Conservation (phyloP, 2,797 vertebrate genomes). For the Cygnus olor region DNA sequence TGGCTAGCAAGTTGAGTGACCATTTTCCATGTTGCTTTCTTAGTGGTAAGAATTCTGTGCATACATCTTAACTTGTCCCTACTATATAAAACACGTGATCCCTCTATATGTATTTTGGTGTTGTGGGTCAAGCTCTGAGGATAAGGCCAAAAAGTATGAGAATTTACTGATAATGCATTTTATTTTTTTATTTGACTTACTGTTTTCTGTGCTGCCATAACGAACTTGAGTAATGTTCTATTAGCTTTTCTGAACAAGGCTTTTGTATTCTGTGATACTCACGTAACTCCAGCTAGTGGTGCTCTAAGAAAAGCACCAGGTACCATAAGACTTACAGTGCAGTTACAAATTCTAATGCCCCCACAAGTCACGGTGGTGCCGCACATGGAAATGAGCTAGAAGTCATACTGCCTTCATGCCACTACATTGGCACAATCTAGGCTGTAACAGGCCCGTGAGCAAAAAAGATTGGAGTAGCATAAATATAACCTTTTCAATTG, state of each 20-base stretch:
- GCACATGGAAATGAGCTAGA: neutral
- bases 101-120: neutral
- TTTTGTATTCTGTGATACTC: neutral
- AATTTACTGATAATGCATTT: neutral
- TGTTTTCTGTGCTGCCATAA: neutral
- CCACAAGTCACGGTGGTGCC: rapidly evolving
- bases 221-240: neutral
- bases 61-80: neutral
- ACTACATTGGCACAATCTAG: neutral
- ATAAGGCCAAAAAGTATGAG: neutral
- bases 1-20: neutral
- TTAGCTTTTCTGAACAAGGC: neutral
- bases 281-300: neutral
- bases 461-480: neutral
- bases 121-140: neutral
- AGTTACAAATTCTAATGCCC: neutral
- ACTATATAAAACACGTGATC: neutral
- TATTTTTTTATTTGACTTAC: neutral
- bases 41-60: neutral
- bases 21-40: neutral
- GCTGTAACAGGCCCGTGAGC: neutral
- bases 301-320: neutral
- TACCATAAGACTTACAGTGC: neutral
- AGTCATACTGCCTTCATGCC: neutral
- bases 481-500: neutral